Evolutionary conservation across 2,888 invertebrate species (phyloP), one percentile per base, ranked within the genome.

Genomic region (Drosophila cyrtoloma): DNA sequence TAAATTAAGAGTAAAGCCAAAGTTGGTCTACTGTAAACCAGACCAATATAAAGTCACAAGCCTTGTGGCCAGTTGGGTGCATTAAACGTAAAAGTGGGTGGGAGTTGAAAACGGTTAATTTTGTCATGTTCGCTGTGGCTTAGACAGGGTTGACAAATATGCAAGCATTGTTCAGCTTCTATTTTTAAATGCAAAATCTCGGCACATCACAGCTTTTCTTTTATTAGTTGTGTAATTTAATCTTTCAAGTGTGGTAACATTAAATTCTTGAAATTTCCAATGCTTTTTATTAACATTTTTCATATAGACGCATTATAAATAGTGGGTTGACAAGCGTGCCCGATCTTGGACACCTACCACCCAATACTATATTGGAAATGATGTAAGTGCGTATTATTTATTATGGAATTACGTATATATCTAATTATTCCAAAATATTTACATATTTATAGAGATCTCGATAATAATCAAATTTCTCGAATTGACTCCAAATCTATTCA

Each of bases 271-370:
- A 52, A 32, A 32, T 6, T 32, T 2, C 12, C 5, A 33, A n/a
- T 28, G 32, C 14, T 16, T 26, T 19, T 30, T 33, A 16, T 30
- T 22, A 19, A 37, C 19, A 6, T 39, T 39, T 14, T 14, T 58
- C 51, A n/a, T 44, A 96, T 32, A 96, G 96, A 91, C 95, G 96
- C 80, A 95, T 96, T 57, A 95, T 96, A 3, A 95, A 96, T 58
- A 96, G 96, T 35, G 96, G 96, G 0, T 92, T 96, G 63, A 91
- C 94, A 79, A 95, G 95, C 88, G 95, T 96, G 50, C 96, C 96
- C 0, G 95, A 96, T 91, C 93, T 96, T 81, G 94, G 94, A 58
- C 94, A 95, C 78, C 94, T 96, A 14, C 92, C 95, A 65, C 91
- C 94, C 89, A 59, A 93, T 90, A 93, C 94, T 92, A 91, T 96